Evolutionary conservation across 2,113 vertebrate species (phyloP).

Genomic region (Hippoglossus stenolepis): DNA sequence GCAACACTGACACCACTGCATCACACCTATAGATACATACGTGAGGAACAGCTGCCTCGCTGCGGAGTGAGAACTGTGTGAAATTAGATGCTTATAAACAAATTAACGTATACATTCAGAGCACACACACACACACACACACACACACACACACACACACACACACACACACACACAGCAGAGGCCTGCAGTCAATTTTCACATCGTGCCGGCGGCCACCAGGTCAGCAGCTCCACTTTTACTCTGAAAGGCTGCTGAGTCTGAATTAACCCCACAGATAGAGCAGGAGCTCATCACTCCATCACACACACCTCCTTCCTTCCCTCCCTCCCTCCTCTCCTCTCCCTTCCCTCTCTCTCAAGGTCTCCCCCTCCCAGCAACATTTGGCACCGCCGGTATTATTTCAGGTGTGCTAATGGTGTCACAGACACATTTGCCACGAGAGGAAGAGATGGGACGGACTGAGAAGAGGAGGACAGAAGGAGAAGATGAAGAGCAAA

Average conservation of each 20-base stretch:
- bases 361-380: constrained; percentile 55
- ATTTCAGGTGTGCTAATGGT: constrained; percentile 87
- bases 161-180: constrained; percentile 20
- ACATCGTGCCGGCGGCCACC: constrained; percentile 59
- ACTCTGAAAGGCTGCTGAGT: constrained; percentile 53
- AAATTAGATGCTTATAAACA: constrained; percentile 36
- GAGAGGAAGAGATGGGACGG: constrained; percentile 34
- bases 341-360: constrained; percentile 3
- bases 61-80: constrained; percentile 49
- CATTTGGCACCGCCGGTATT: constrained; percentile 80
- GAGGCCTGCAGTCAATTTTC: constrained; percentile 67
- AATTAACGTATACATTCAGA: constrained; percentile 13
- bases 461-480: constrained; percentile 32
- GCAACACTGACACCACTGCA: constrained; percentile 22
- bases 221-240: constrained; percentile 66
- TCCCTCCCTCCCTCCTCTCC: constrained; percentile 11
- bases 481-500: background rate
- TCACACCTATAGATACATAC: constrained; percentile 63
- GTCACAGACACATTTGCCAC: constrained; percentile 75
- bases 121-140: constrained; percentile 11
- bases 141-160: constrained; percentile 17
- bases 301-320: constrained; percentile 46
- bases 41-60: constrained; percentile 67
- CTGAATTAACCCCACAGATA: constrained; percentile 63
- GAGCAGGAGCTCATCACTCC: constrained; percentile 48